A percentile compares a stretch with the other conserved stretches of the same genome.
phyloP scores from a whole-genome alignment of 2,797 vertebrate species.

The Staurois parvus region DNA sequence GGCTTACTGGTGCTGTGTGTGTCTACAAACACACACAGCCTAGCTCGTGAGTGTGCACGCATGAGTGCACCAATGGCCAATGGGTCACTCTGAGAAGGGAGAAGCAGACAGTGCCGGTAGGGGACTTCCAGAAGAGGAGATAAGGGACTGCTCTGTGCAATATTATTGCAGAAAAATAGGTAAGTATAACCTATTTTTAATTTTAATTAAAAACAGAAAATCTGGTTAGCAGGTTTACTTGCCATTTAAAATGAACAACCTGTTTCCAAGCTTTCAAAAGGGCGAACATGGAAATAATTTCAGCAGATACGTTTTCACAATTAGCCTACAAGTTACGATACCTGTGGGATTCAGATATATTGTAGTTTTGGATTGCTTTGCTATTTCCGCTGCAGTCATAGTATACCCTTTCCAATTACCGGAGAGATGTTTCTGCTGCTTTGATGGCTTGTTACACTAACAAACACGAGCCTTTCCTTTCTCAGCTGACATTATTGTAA shows the following conservation, averaged over 20 bases:
- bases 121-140: too few relatives aligned
- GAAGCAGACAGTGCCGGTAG: too few relatives aligned
- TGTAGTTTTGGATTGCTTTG: not conserved
- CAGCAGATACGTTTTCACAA: not conserved
- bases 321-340: not conserved
- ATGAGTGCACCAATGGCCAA: too few relatives aligned
- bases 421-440: not conserved
- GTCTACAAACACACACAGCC: too few relatives aligned
- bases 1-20: too few relatives aligned
- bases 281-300: not conserved
- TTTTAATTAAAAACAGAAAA: too few relatives aligned
- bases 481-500: not conserved
- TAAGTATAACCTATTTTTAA: too few relatives aligned
- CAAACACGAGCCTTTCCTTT: not conserved
- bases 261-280: not conserved
- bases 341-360: constrained; percentile 6
- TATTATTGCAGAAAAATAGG: too few relatives aligned
- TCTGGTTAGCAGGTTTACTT: not conserved
- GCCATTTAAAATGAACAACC: not conserved
- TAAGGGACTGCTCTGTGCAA: too few relatives aligned
- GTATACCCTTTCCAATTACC: constrained; percentile 14
- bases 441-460: constrained; percentile 20
- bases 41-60: too few relatives aligned
- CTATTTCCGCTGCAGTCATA: not conserved
- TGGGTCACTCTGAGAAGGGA: too few relatives aligned